Evolutionary conservation across 2,888 invertebrate genomes (phyloP), one percentile per base, ranked within the genome.

Genomic region (Mamestra brassicae): DNA sequence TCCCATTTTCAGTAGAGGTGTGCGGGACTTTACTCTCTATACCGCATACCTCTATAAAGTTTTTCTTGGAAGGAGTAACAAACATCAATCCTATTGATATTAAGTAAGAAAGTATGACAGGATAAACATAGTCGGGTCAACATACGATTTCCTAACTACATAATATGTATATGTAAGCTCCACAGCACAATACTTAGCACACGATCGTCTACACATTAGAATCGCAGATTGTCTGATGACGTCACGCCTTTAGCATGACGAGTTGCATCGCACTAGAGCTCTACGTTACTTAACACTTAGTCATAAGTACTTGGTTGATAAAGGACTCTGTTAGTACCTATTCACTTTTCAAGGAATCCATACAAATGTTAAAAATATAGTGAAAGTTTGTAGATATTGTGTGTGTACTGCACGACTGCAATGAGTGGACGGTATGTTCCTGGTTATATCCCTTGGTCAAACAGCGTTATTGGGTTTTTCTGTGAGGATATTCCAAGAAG

Each of bases 181-280:
- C 45, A 17, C 42, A 42, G 50, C 69, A 76, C 60, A 64, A 64
- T 68, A 68, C 26, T 52, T 4, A 55, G 66, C 55, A 45, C 67
- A 26, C 74, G 42, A 64, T 45, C 57, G 83, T 42, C 52, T 45
- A 6, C 65, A 47, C 47, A 80, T 80, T 74, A 60, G 65, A 73
- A 58, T 83, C 84, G 58, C 80, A 83, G 69, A 76, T 79, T 15
- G 72, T 71, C 58, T 60, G 72, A 58, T 80, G 80, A 83, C 34
- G 80, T 83, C 80, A 80, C 65, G 54, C 47, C 15, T n/a, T 52
- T 42, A 34, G 61, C 47, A 52, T 42, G 50, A 50, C 36, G 34
- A 55, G 52, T 47, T 78, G 55, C 80, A 67, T 69, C 57, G 34
- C 34, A 45, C 26, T 54, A 36, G 15, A 63, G 15, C 57, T 26